phyloP scores from a whole-genome alignment of 2,888 invertebrate species.

The Incurvaria masculella region DNA sequence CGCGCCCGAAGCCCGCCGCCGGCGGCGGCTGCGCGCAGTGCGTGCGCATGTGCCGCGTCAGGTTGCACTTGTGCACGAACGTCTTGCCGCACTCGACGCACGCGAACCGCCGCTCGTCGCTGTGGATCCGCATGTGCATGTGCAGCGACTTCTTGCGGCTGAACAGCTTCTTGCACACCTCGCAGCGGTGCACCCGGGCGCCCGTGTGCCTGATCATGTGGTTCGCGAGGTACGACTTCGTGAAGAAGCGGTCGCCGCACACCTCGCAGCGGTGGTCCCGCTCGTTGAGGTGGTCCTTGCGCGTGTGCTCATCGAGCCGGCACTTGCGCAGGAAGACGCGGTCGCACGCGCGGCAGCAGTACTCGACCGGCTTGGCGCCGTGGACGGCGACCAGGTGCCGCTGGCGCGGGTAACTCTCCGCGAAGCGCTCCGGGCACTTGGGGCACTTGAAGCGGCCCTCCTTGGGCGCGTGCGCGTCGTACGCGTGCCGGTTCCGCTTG shows the following conservation, averaged over 20 bases:
- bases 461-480: constrained; percentile 20
- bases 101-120: not conserved
- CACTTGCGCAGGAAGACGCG: constrained; percentile 35
- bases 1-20: too few relatives aligned
- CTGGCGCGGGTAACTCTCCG: not conserved
- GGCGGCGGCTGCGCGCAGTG: not conserved
- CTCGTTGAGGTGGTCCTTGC: constrained; percentile 43
- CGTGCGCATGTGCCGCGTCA: not conserved
- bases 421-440: not conserved
- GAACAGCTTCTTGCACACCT: not conserved
- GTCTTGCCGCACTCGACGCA: not conserved
- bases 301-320: constrained; percentile 34
- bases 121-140: not conserved
- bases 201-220: not conserved
- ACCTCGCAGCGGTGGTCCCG: not conserved
- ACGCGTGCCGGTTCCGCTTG: constrained; percentile 42
- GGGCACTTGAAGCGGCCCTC: not conserved
- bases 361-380: constrained; percentile 35
- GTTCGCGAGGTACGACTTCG: not conserved
- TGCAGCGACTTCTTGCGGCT: not conserved
- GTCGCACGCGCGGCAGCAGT: constrained; percentile 36
- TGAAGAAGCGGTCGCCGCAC: not conserved
- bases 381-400: constrained; percentile 22
- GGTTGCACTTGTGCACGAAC: not conserved
- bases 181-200: not conserved